Conservation (phyloP, 2,888 invertebrate species). For the Athrips mouffetella region DNA sequence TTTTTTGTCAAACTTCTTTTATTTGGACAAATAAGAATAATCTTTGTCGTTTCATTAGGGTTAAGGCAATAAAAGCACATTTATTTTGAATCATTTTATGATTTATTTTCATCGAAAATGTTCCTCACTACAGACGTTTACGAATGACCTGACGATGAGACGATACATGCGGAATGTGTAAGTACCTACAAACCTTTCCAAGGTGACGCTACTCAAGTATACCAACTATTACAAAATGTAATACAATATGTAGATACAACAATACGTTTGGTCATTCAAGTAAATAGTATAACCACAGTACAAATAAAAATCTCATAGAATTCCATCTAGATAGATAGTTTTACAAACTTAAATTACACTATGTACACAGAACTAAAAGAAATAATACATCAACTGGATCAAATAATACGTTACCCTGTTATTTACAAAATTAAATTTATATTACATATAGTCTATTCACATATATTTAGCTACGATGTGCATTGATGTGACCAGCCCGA, state of each 20-base stretch:
- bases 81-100: slow-evolving; percentile 22
- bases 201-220: slow-evolving; percentile 23
- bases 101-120: slow-evolving; percentile 48
- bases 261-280: slow-evolving; percentile 26
- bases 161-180: slow-evolving; percentile 54
- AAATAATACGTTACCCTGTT: slow-evolving; percentile 34
- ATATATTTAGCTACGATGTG: slow-evolving; percentile 31
- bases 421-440: slow-evolving; percentile 28
- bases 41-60: too few relatives aligned
- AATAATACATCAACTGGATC: slow-evolving; percentile 48
- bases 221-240: slow-evolving; percentile 27
- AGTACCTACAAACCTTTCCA: slow-evolving; percentile 42
- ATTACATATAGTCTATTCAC: slow-evolving; percentile 24
- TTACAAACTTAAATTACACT: slow-evolving; percentile 36
- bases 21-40: too few relatives aligned
- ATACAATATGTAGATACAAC: slow-evolving; percentile 32
- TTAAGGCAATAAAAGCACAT: slow-evolving; percentile 6
- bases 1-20: too few relatives aligned
- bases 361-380: slow-evolving; percentile 59
- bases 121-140: slow-evolving; percentile 46
- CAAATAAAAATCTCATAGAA: slow-evolving; percentile 20
- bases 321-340: slow-evolving; percentile 10
- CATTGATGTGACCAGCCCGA: slow-evolving; percentile 33
- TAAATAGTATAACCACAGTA: slow-evolving; percentile 16
- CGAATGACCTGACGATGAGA: slow-evolving; percentile 44